phyloP scores from a whole-genome alignment of 2,888 invertebrate genomes.

The Trachelus tabidus region DNA sequence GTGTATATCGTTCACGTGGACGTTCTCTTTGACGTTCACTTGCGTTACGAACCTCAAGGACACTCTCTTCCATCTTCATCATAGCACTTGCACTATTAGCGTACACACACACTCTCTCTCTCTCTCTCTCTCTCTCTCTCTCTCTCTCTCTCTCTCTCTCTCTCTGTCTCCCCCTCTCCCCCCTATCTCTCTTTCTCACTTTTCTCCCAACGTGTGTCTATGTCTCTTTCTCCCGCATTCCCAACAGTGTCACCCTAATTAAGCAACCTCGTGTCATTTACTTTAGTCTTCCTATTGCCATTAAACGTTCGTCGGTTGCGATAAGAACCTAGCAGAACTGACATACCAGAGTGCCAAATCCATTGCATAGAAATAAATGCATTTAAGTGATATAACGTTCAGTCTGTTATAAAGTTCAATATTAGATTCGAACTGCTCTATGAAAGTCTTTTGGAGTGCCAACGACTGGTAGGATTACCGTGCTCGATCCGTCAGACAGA shows the following conservation, averaged over 20 bases:
- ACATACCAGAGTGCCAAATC: not conserved
- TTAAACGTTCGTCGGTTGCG: not conserved
- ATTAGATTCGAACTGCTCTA: not conserved
- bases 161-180: too few species aligned
- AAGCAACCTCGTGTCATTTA: constrained; percentile 36
- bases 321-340: not conserved
- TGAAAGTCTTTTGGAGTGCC: not conserved
- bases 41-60: constrained; percentile 3
- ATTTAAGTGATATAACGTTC: not conserved
- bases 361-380: not conserved
- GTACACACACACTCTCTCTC: not conserved
- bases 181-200: too few species aligned
- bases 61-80: constrained; percentile 3
- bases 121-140: not conserved
- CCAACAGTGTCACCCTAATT: constrained; percentile 31
- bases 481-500: not conserved
- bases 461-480: not conserved
- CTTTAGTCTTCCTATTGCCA: constrained; percentile 2
- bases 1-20: constrained; percentile 1
- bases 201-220: not conserved
- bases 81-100: not conserved
- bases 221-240: not conserved
- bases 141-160: not conserved
- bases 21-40: not conserved
- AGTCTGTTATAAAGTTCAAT: not conserved